Conservation (phyloP, 2,797 vertebrate genomes). For the Enteromius trimaculatus region DNA sequence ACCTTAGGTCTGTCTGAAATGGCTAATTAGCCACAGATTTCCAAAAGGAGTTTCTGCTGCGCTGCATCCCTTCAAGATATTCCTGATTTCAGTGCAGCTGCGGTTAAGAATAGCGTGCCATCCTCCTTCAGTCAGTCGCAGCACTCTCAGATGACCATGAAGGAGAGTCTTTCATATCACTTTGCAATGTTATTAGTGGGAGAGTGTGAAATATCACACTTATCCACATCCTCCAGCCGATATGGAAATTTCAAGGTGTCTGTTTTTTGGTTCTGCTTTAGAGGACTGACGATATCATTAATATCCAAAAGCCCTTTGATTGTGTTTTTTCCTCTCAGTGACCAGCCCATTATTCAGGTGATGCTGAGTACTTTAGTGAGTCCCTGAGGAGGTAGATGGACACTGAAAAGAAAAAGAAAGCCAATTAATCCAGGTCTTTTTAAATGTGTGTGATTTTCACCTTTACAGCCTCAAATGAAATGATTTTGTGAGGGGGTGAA, state of each 20-base stretch:
- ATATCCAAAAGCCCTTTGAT: slow-evolving; percentile 40
- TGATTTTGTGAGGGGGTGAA: neutral
- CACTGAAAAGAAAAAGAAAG: slow-evolving; percentile 3
- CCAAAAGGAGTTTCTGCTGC: slow-evolving; percentile 24
- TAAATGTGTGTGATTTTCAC: neutral
- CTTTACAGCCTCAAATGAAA: neutral
- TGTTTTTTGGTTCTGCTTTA: slow-evolving; percentile 62
- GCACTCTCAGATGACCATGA: slow-evolving; percentile 74
- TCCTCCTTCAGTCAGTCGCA: slow-evolving; percentile 53
- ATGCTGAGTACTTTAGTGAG: slow-evolving; percentile 2
- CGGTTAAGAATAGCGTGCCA: slow-evolving; percentile 79
- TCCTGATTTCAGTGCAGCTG: slow-evolving; percentile 69
- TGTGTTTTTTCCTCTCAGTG: slow-evolving; percentile 40
- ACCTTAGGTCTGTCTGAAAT: slow-evolving; percentile 28
- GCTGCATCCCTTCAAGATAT: slow-evolving; percentile 46
- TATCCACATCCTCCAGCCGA: slow-evolving; percentile 82
- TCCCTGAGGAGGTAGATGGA: neutral
- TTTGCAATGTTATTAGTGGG: slow-evolving; percentile 85
- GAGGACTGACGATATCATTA: slow-evolving; percentile 51
- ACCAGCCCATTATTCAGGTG: slow-evolving; percentile 37
- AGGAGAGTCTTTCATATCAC: slow-evolving; percentile 75
- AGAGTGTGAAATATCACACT: slow-evolving; percentile 82
- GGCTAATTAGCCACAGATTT: slow-evolving; percentile 10
- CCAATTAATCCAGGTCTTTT: neutral
- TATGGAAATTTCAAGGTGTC: slow-evolving; percentile 75